Evolutionary conservation across 1,140 invertebrate species (phyloP).

Genomic region (Drosophila paulistorum): DNA sequence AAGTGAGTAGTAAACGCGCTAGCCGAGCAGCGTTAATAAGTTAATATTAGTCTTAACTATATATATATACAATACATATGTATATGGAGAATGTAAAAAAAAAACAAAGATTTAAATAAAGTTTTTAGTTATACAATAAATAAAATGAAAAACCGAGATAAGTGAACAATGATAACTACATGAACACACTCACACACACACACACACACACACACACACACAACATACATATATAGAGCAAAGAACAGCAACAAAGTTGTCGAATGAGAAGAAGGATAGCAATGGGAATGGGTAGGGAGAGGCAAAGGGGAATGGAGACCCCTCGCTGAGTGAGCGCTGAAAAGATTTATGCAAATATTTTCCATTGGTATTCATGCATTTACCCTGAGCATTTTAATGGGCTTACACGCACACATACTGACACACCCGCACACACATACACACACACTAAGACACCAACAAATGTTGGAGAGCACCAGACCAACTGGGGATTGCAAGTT

Average conservation of each 20-base stretch:
- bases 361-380: constrained; percentile 69
- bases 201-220: background rate
- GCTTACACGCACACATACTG: constrained; percentile 49
- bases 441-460: constrained; percentile 52
- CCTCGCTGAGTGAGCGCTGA: constrained; percentile 43
- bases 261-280: background rate
- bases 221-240: background rate
- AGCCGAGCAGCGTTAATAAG: constrained; percentile 60
- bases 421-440: constrained; percentile 52
- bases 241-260: constrained; percentile 18
- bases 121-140: constrained; percentile 74
- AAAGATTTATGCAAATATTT: constrained; percentile 80
- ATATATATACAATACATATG: constrained; percentile 37
- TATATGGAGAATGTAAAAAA: constrained; percentile 51
- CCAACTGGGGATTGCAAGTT: constrained; percentile 49
- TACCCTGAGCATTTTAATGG: constrained; percentile 68
- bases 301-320: background rate
- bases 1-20: constrained; percentile 58
- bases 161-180: constrained; percentile 65
- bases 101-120: constrained; percentile 68
- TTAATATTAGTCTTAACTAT: constrained; percentile 53
- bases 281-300: background rate
- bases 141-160: constrained; percentile 8
- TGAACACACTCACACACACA: background rate
- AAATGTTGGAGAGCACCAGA: constrained; percentile 26